A percentile compares a stretch with the other conserved stretches of the same genome.
These are phyloP conservation scores for Zapus hudsonius DNA, from an alignment of 2,113 vertebrate genomes.

Conservation along the genomic window DNA sequence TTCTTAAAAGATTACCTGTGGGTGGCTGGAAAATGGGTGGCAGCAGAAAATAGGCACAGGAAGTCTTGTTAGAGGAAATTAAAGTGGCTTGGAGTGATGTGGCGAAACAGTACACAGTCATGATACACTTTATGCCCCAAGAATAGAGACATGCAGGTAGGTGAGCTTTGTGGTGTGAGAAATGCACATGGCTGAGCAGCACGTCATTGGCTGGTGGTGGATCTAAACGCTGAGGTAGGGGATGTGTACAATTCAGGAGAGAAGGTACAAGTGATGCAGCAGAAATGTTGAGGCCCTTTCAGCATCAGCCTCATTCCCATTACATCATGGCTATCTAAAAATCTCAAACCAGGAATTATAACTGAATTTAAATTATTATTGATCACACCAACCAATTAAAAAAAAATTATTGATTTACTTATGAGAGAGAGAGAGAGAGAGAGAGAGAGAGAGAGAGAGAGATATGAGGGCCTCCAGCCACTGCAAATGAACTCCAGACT, in stretches of 20 bases:
- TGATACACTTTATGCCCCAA: neutral
- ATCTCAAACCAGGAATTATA: neutral
- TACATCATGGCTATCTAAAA: neutral
- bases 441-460: too few relatives aligned
- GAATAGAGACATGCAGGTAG: neutral
- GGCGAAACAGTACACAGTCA: neutral
- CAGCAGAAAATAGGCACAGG: neutral
- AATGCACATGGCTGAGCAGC: neutral
- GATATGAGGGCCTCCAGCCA: too few relatives aligned
- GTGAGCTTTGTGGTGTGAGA: neutral
- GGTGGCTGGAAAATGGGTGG: neutral
- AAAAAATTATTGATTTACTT: neutral
- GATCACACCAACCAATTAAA: neutral
- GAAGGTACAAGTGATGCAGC: neutral
- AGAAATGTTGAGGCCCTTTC: neutral
- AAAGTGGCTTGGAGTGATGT: too few relatives aligned
- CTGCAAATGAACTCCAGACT: too few relatives aligned
- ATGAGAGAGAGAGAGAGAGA: too few relatives aligned
- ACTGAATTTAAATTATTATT: slow-evolving; percentile 12
- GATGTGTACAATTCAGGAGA: neutral
- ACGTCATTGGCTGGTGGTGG: neutral
- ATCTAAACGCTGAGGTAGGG: neutral
- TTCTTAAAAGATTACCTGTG: slow-evolving; percentile 7
- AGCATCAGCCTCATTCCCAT: neutral
- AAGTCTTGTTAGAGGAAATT: neutral